Evolutionary conservation across 2,888 invertebrate species (phyloP).

Genomic region (Temnothorax ravouxi): DNA sequence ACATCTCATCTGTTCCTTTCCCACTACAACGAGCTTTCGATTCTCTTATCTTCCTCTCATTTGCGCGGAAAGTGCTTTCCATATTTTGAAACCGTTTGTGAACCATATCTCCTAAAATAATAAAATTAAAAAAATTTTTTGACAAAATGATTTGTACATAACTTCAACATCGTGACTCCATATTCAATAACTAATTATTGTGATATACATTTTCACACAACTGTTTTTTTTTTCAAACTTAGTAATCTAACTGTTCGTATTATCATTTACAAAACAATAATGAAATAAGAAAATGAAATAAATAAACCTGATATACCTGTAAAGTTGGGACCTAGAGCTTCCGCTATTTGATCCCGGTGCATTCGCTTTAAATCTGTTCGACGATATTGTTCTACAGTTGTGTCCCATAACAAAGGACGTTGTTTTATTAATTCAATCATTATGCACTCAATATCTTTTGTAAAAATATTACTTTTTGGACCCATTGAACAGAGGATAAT

Average conservation of each 20-base stretch:
- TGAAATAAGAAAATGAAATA: background rate
- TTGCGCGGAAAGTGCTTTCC: conserved; percentile 4
- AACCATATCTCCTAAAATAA: conserved; percentile 18
- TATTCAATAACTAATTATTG: background rate
- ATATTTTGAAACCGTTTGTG: conserved; percentile 1
- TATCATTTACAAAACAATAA: background rate
- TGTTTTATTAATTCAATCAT: background rate
- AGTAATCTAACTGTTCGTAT: background rate
- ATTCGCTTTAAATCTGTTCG: background rate
- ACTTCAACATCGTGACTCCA: background rate
- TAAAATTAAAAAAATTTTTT: too few species aligned
- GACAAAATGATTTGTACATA: background rate
- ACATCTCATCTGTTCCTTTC: conserved; percentile 10
- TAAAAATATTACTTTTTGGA: background rate
- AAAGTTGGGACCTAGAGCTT: conserved; percentile 1
- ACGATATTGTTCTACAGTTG: background rate
- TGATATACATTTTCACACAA: background rate
- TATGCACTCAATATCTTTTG: background rate
- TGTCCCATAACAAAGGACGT: background rate
- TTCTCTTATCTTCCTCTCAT: conserved; percentile 6
- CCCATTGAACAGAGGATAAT: background rate
- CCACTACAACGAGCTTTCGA: conserved; percentile 18
- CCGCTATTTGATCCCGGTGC: background rate
- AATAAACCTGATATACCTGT: background rate
- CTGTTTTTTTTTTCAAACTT: background rate